phyloP scores from a whole-genome alignment of 2,888 invertebrate genomes.

The Tanaodytes sp. region DNA sequence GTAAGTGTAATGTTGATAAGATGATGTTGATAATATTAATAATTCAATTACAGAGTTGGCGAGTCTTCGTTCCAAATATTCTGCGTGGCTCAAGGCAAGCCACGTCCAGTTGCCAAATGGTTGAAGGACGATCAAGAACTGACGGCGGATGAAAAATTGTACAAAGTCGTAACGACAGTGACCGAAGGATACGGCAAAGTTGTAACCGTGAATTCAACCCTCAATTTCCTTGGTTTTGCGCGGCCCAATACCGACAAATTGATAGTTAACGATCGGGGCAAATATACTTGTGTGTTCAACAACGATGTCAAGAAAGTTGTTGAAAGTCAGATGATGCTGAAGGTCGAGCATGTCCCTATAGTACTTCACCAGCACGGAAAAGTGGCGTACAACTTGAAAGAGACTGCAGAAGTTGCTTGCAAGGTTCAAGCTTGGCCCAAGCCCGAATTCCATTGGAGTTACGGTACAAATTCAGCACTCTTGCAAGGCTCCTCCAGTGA shows the following conservation, averaged over 20 bases:
- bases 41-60: conserved; percentile 80
- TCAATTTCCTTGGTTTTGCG: conserved; percentile 86
- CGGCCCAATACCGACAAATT: conserved; percentile 84
- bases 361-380: conserved; percentile 88
- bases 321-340: conserved; percentile 90
- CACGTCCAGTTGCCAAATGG: conserved; percentile 88
- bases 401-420: conserved; percentile 90
- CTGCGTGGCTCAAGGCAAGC: conserved; percentile 91
- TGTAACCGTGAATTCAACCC: conserved; percentile 86
- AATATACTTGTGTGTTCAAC: conserved; percentile 89
- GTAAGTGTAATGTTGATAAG: no score
- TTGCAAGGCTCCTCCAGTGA: conserved; percentile 84
- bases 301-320: conserved; percentile 91
- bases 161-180: conserved; percentile 86
- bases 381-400: conserved; percentile 88
- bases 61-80: conserved; percentile 85
- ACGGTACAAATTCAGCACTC: conserved; percentile 82
- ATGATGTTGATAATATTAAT: no score
- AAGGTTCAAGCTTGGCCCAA: conserved; percentile 93
- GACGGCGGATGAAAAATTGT: conserved; percentile 83
- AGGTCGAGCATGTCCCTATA: conserved; percentile 93
- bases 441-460: conserved; percentile 94
- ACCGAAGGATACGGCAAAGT: conserved; percentile 85
- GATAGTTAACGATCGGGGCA: conserved; percentile 87
- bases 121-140: conserved; percentile 88